These are phyloP conservation scores for Halyomorpha halys DNA, from an alignment of 1,140 invertebrate species.

Conservation along the genomic window DNA sequence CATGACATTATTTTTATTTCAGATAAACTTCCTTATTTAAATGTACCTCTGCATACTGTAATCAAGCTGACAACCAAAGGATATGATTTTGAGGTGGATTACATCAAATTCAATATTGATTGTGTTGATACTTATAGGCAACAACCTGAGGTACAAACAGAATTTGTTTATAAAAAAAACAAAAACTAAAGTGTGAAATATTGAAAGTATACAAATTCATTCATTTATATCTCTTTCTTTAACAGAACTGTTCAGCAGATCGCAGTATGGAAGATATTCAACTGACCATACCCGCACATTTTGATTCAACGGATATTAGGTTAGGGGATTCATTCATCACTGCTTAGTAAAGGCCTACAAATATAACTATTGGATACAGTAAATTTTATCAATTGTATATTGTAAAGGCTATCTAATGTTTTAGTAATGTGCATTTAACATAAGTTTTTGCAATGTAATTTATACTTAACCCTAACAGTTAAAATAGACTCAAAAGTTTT, in stretches of 20 bases:
- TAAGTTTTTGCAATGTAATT: too few species aligned
- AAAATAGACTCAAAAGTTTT: too few species aligned
- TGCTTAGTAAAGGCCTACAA: background rate
- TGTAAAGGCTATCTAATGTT: too few species aligned
- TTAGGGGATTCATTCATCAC: background rate
- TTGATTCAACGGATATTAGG: conserved; percentile 37
- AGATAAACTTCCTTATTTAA: conserved; percentile 81
- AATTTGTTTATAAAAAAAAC: too few species aligned
- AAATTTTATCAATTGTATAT: too few species aligned
- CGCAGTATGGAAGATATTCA: conserved; percentile 53
- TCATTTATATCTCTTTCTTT: conserved; percentile 28
- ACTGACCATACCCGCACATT: conserved; percentile 58
- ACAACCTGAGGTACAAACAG: conserved; percentile 46
- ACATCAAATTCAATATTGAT: conserved; percentile 66
- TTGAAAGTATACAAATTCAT: too few species aligned
- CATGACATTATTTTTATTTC: conserved; percentile 26
- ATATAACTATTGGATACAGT: too few species aligned
- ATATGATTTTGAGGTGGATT: conserved; percentile 72
- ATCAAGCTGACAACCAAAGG: conserved; percentile 73
- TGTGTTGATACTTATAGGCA: conserved; percentile 74
- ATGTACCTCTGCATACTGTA: conserved; percentile 83
- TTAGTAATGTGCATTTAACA: too few species aligned
- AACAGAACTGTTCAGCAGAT: conserved; percentile 51
- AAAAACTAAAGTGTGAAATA: too few species aligned
- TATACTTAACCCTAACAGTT: too few species aligned